phyloP scores from a whole-genome alignment of 2,888 invertebrate species.

The Tanytarsus gracilentus region DNA sequence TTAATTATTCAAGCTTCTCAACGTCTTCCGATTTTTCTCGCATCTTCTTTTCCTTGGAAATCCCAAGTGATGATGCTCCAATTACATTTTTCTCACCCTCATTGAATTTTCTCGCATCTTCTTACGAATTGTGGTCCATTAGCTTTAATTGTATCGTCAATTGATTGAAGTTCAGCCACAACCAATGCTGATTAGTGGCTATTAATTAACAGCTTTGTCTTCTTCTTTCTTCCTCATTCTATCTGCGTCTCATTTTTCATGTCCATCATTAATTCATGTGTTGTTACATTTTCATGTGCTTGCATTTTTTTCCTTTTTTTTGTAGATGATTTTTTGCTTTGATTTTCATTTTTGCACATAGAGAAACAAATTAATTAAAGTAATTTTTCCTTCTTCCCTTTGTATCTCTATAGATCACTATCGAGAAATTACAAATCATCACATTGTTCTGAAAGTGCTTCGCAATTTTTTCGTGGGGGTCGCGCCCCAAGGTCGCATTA shows the following conservation, averaged over 20 bases:
- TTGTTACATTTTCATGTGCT: neutral
- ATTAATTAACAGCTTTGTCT: slow-evolving; percentile 25
- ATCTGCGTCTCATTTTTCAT: slow-evolving; percentile 3
- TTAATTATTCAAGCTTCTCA: too few species aligned
- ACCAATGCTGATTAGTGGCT: slow-evolving; percentile 8
- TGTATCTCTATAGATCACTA: slow-evolving; percentile 8
- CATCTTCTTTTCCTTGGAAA: too few species aligned
- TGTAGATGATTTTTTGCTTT: neutral
- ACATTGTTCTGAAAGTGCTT: slow-evolving; percentile 22
- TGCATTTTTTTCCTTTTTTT: neutral
- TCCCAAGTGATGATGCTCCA: too few species aligned
- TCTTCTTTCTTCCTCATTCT: neutral
- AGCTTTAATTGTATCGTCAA: slow-evolving; percentile 25
- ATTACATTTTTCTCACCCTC: too few species aligned
- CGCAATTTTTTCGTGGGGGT: slow-evolving; percentile 24
- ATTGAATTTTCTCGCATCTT: too few species aligned
- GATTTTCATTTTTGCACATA: neutral
- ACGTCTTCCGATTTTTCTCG: too few species aligned
- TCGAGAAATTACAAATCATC: slow-evolving; percentile 24
- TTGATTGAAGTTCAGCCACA: slow-evolving; percentile 25
- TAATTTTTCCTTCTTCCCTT: neutral
- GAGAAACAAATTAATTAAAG: neutral
- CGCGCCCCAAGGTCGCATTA: slow-evolving; percentile 25
- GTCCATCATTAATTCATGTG: slow-evolving; percentile 8
- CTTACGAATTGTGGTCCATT: slow-evolving; percentile 1